Evolutionary conservation across 2,888 invertebrate species (phyloP), one percentile per base, ranked within the genome.

Genomic region (Drosophila fulvimacula): DNA sequence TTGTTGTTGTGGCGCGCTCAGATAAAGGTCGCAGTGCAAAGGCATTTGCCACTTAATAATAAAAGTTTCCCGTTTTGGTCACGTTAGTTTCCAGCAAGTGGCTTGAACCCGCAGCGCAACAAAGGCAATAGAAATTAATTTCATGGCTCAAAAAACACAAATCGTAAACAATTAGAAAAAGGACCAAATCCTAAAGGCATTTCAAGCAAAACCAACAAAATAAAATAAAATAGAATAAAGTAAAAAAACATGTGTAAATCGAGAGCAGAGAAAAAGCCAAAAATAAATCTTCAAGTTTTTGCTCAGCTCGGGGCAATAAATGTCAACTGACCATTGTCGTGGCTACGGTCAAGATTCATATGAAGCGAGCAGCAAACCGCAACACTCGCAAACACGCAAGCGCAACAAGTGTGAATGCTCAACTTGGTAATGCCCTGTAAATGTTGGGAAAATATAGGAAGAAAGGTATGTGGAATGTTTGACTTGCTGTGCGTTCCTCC

Each of bases 91-190:
- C 21, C 32, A 55, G 42, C n/a, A 46, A 46, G 65, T 58, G 63
- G 64, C 69, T 58, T 69, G 57, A 74, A 68, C 24, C 46, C 46
- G 32, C 67, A 59, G 42, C 38, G 48, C 39, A 42, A 57, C 60
- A 71, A 75, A 73, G 79, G 79, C 80, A 75, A 73, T 69, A 15
- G 73, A 88, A 88, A 89, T 88, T 90, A 88, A 88, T 88, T 88
- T 88, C 88, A 88, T 87, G 88, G 77, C 79, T 82, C 82, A 68
- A 72, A 76, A 82, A 82, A 80, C 76, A 73, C 79, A 88, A 90
- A 88, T 89, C 80, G 81, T 79, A 87, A 85, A 87, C 81, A 88
- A 82, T 88, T 61, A 67, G 46, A 58, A 63, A 60, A 59, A 41
- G 51, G 36, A 24, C 21, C 24, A n/a, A 38, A 13, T 24, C 51